A percentile compares a stretch with the other conserved stretches of the same genome.
phyloP scores from a whole-genome alignment of 2,113 vertebrate genomes.

The Peromyscus californicus region DNA sequence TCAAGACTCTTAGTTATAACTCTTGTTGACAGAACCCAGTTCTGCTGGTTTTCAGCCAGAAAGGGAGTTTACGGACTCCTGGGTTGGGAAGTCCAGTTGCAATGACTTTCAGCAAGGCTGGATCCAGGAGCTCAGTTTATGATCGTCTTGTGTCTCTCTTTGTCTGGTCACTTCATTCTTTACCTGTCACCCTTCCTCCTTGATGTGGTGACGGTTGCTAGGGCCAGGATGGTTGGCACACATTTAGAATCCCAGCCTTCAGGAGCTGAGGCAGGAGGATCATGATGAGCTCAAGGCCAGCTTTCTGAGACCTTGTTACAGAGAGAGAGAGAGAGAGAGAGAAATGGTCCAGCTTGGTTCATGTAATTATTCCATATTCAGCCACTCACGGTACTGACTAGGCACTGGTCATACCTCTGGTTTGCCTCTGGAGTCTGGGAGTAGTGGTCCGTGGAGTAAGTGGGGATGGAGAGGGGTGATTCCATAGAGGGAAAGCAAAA shows the following conservation, averaged over 20 bases:
- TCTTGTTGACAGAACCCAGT: background rate
- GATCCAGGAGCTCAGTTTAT: background rate
- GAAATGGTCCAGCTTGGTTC: background rate
- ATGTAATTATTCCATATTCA: background rate
- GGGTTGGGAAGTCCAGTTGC: background rate
- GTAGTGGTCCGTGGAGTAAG: background rate
- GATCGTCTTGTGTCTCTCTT: background rate
- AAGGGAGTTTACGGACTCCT: background rate
- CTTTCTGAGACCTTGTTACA: background rate
- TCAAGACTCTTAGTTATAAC: constrained; percentile 8
- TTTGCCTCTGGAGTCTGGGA: background rate
- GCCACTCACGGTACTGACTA: background rate
- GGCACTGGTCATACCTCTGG: background rate
- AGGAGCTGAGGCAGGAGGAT: background rate
- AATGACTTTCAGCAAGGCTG: background rate
- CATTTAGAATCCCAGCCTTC: background rate
- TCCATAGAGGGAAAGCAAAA: background rate
- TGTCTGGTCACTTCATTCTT: background rate
- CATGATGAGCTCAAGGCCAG: background rate
- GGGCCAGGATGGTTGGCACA: background rate
- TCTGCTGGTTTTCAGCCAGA: background rate
- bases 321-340: background rate
- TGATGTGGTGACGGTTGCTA: background rate
- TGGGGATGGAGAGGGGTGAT: too few species aligned
- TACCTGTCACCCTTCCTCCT: background rate